Base-by-base conservation (phyloP, 2,888 invertebrate species). In the Muscina levida region DNA sequence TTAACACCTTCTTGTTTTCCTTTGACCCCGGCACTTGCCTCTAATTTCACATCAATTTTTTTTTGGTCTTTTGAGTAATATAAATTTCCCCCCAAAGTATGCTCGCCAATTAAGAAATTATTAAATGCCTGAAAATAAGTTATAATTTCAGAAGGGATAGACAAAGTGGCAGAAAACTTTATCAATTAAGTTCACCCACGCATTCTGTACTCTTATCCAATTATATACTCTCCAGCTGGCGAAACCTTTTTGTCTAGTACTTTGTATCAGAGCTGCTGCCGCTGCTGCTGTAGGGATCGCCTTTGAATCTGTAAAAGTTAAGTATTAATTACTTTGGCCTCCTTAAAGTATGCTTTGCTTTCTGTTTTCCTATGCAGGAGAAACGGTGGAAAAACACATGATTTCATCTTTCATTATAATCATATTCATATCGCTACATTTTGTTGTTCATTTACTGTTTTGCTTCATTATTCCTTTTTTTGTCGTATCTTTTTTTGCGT, bases 321-420 rank as follows among this genome's bases (percentile, higher is more conserved):
- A 19, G 67, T 77, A 74, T 77, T 81, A 77, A 81, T 81, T 81
- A 81, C 44, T 74, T 74, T 74, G 67, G 71, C 77, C 72, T 67
- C 67, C 66, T 10, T 46, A 67, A 72, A 71, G 77, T 77, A 67
- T 74, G 66, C 73, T 68, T 15, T 42, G 22, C 42, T 42, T 42
- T 68, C n/a, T 67, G 31, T 37, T 31, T 31, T 31, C 31, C 31
- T 31, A 5, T 31, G 31, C 31, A n/a, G n/a, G n/a, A n/a, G n/a
- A n/a, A n/a, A n/a, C n/a, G n/a, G n/a, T n/a, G n/a, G n/a, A 8
- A 31, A 31, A 8, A 31, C 10, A 67, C 70, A 73, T 72, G 24
- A 77, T 71, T 65, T 62, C 75, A 56, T 70, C 57, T 42, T 74
- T 74, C 48, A 74, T 77, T 81, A 62, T 74, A 77, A 77, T 74